Base-by-base conservation (phyloP, 2,797 vertebrate species). In the Prionace glauca region DNA sequence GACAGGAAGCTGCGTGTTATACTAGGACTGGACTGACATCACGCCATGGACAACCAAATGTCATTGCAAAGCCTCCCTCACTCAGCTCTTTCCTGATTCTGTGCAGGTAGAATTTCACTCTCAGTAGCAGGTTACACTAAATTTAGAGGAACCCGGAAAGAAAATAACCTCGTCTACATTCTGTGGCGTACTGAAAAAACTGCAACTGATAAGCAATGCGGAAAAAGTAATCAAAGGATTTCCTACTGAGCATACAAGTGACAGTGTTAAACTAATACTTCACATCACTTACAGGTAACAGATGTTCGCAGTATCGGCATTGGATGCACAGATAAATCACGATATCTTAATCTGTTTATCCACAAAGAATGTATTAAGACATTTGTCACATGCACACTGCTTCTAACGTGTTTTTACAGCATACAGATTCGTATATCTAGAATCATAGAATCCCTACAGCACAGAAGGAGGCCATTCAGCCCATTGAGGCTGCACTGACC, bases 101-200 rank as follows among this genome's bases (percentile, higher is more conserved):
- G 24, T n/a, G 71, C 92, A 74, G 93, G 41, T 94, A 16, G 69
- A 74, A 94, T 94, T 94, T 94, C 93, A 74, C 93, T 56, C 24
- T 32, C 26, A 32, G 41, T 18, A 56, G 88, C 56, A n/a, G 36
- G 12, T 94, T 29, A 72, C 45, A 56, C 36, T 94, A 74, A 72
- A 72, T 94, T 94, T 94, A 94, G 69, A 74, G 93, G 26, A 94
- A 32, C 26, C 29, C 56, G 41, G 69, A 29, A 74, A 45, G 29
- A 29, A 94, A 94, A 94, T 74, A 74, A 5, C 67, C 12, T 94
- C 26, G 4, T 1, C 20, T 71, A 11, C n/a, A 32, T 74, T 56
- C 71, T 32, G 26, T 72, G 14, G 32, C 8, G 3, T 94, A 56
- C 45, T 11, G 7, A 12, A 29, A 94, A 16, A 45, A 74, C 69